A percentile compares a stretch with the other conserved stretches of the same genome.
These are phyloP conservation scores for Atta colombica DNA, from an alignment of 1,140 invertebrate genomes.

Conservation along the genomic window DNA sequence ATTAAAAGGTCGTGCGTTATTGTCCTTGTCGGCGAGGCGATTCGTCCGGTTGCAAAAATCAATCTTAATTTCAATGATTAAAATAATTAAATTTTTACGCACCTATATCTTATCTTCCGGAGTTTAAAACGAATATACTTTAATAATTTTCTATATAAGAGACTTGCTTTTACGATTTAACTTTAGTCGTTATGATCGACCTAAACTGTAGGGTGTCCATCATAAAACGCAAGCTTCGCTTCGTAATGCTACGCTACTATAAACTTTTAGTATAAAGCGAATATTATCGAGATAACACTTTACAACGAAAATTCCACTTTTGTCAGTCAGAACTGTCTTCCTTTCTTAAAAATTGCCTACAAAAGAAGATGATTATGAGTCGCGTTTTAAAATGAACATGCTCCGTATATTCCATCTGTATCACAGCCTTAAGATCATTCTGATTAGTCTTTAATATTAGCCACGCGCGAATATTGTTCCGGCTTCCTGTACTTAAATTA, in stretches of 20 bases:
- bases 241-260: conserved; percentile 14
- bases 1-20: conserved; percentile 75
- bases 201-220: neutral
- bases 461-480: neutral
- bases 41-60: conserved; percentile 10
- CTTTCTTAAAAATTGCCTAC: conserved; percentile 29
- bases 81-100: neutral
- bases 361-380: conserved; percentile 13
- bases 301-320: conserved; percentile 47
- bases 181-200: neutral
- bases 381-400: conserved; percentile 33
- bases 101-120: neutral
- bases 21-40: conserved; percentile 62
- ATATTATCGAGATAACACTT: conserved; percentile 11
- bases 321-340: conserved; percentile 43
- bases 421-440: neutral
- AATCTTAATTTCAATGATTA: neutral
- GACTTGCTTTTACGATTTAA: neutral
- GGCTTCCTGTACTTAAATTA: neutral
- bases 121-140: neutral
- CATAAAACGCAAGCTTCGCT: conserved; percentile 35
- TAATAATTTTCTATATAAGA: neutral
- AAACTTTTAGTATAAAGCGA: neutral
- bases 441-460: neutral
- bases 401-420: neutral